Percentiles rank a stretch among this genome's conserved stretches.
phyloP scores from a whole-genome alignment of 1,140 invertebrate species.

The Nautilus pompilius region DNA sequence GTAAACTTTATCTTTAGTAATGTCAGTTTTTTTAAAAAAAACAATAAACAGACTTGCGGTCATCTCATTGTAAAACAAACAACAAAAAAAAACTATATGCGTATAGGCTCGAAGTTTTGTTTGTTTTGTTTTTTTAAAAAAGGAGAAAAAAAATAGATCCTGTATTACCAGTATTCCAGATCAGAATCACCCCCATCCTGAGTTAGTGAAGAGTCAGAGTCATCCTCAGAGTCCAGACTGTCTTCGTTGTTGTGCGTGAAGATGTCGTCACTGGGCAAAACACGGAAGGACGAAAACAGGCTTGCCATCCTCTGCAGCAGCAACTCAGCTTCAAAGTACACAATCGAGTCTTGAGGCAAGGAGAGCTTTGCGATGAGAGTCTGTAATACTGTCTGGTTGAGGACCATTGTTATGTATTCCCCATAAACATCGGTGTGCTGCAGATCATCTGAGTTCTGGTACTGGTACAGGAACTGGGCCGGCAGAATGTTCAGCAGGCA shows the following conservation, averaged over 20 bases:
- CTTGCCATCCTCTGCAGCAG: slow-evolving; percentile 31
- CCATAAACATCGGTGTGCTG: slow-evolving; percentile 27
- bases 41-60: too few relatives aligned
- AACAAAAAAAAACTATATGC: too few relatives aligned
- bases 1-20: too few relatives aligned
- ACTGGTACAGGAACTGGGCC: slow-evolving; percentile 23
- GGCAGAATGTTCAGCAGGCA: slow-evolving; percentile 34
- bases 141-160: slow-evolving; percentile 66
- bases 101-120: too few relatives aligned
- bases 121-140: too few relatives aligned
- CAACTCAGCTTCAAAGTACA: slow-evolving; percentile 36
- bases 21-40: too few relatives aligned
- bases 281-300: slow-evolving; percentile 23
- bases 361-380: slow-evolving; percentile 22
- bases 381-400: slow-evolving; percentile 33
- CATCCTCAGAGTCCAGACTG: slow-evolving; percentile 9
- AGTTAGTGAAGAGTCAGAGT: slow-evolving; percentile 17
- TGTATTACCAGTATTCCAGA: slow-evolving; percentile 41
- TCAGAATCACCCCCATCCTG: slow-evolving; percentile 40
- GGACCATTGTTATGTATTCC: slow-evolving; percentile 35
- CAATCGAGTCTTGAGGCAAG: slow-evolving; percentile 27
- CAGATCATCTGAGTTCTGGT: slow-evolving; percentile 21
- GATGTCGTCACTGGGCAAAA: slow-evolving; percentile 21
- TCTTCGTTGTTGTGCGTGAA: slow-evolving; percentile 21
- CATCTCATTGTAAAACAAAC: too few relatives aligned